Evolutionary conservation across 2,888 invertebrate genomes (phyloP).

Genomic region (Drosophila borealis): DNA sequence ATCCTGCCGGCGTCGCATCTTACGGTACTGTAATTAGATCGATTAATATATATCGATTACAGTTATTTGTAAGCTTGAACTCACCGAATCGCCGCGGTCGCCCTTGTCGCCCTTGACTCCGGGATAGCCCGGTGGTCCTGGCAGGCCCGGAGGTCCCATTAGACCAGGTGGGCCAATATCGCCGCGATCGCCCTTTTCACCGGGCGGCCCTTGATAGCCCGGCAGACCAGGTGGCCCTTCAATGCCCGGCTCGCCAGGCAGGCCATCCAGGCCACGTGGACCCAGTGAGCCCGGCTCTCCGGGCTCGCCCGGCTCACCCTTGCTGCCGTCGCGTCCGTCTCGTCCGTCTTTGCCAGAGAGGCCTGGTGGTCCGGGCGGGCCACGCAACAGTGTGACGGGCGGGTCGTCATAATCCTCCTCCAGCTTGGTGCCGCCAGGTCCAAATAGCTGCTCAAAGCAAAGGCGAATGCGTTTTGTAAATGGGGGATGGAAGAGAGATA

Average conservation of each 20-base stretch:
- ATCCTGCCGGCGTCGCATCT: conserved; percentile 85
- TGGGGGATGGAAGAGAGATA: conserved; percentile 41
- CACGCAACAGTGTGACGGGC: conserved; percentile 86
- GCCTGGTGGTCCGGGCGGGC: conserved; percentile 89
- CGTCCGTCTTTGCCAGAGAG: conserved; percentile 83
- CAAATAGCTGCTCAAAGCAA: conserved; percentile 81
- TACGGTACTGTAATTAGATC: conserved; percentile 84
- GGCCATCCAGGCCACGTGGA: conserved; percentile 90
- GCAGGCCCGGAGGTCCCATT: conserved; percentile 96
- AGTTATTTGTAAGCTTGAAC: conserved; percentile 77
- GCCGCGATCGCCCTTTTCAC: conserved; percentile 91
- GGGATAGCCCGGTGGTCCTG: conserved; percentile 93
- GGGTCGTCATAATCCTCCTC: conserved; percentile 85
- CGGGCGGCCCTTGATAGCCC: conserved; percentile 94
- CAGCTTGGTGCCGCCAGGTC: conserved; percentile 84
- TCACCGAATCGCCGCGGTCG: conserved; percentile 96
- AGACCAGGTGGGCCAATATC: conserved; percentile 97
- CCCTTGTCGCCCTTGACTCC: conserved; percentile 96
- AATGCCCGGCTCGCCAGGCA: conserved; percentile 92
- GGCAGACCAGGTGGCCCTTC: conserved; percentile 92
- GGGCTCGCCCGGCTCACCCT: conserved; percentile 88
- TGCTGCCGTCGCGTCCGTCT: conserved; percentile 85
- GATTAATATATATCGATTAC: conserved; percentile 7
- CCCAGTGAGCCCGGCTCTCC: conserved; percentile 92
- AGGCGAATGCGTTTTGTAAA: conserved; percentile 24